Evolutionary conservation across 1,140 invertebrate species (phyloP).

Genomic region (Harpegnathos saltator): DNA sequence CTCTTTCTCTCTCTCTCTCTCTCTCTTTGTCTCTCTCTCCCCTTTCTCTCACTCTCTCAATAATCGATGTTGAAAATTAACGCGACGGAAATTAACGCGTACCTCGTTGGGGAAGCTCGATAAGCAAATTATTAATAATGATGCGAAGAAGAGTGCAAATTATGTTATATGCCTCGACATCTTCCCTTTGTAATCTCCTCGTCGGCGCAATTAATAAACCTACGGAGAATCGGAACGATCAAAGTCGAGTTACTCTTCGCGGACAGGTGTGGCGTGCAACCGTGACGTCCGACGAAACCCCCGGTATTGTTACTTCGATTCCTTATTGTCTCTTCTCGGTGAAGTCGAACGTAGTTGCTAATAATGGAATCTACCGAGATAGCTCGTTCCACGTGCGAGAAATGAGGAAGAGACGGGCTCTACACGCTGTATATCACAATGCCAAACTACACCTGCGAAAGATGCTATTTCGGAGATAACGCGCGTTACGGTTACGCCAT

Average conservation of each 20-base stretch:
- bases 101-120: not conserved
- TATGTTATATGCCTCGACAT: not conserved
- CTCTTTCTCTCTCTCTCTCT: too few relatives aligned
- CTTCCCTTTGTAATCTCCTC: not conserved
- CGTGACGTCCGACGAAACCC: not conserved
- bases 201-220: not conserved
- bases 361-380: not conserved
- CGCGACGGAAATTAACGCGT: not conserved
- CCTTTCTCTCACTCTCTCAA: not conserved
- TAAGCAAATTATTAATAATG: conserved; percentile 3
- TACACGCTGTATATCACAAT: not conserved
- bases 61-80: conserved; percentile 23
- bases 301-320: not conserved
- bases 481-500: not conserved
- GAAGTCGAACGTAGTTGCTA: not conserved
- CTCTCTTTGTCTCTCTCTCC: too few relatives aligned
- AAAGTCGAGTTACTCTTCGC: not conserved
- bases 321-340: not conserved
- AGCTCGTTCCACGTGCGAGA: not conserved
- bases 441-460: not conserved
- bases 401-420: not conserved
- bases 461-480: conserved; percentile 1
- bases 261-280: not conserved
- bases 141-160: not conserved
- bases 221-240: not conserved